phyloP scores from a whole-genome alignment of 2,797 vertebrate genomes.

The Psittacula echo region DNA sequence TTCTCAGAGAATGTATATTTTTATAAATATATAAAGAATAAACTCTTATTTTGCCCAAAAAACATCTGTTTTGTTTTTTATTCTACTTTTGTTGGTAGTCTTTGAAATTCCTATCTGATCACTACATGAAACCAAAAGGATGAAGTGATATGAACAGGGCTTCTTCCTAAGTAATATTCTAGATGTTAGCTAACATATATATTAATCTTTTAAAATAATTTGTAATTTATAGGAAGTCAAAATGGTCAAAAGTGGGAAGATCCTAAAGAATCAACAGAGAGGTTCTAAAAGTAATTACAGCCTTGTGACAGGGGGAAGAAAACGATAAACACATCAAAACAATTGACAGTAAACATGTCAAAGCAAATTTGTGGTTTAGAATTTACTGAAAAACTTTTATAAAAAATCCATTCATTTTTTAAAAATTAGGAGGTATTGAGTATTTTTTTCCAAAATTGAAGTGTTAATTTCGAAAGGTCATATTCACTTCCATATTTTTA shows the following conservation, averaged over 20 bases:
- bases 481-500: background rate
- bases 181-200: background rate
- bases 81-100: background rate
- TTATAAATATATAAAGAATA: background rate
- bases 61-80: background rate
- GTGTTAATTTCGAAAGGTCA: background rate
- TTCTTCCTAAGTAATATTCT: background rate
- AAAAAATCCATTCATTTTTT: background rate
- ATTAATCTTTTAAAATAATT: background rate
- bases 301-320: background rate
- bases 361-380: background rate
- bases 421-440: background rate
- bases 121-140: background rate
- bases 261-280: background rate
- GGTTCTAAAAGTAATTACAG: background rate
- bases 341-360: constrained; percentile 4
- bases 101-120: background rate
- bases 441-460: background rate
- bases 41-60: background rate
- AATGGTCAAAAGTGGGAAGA: background rate
- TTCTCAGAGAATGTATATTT: background rate
- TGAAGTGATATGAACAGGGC: background rate
- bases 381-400: background rate
- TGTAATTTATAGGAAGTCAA: background rate
- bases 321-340: background rate